Percentiles rank a stretch among this genome's conserved stretches.
These are phyloP conservation scores for Diaphora mendica DNA, from an alignment of 2,888 invertebrate genomes.

Conservation along the genomic window DNA sequence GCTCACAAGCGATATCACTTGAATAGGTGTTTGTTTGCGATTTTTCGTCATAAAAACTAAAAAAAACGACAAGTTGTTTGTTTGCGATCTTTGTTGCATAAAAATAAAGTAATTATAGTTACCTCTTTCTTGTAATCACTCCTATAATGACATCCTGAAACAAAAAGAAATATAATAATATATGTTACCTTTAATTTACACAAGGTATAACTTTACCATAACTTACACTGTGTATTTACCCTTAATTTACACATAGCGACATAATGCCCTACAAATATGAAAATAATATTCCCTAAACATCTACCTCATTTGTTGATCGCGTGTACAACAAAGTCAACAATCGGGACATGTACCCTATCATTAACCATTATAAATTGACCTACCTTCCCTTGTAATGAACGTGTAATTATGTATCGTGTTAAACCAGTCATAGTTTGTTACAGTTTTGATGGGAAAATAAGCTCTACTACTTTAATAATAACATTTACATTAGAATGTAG, in stretches of 20 bases:
- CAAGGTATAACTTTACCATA: slow-evolving; percentile 20
- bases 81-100: too few relatives aligned
- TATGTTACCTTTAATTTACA: slow-evolving; percentile 8
- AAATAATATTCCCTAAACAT: slow-evolving; percentile 30
- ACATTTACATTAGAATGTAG: slow-evolving; percentile 37
- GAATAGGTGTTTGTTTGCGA: too few relatives aligned
- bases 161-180: slow-evolving; percentile 35
- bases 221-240: slow-evolving; percentile 18
- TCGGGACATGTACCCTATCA: slow-evolving; percentile 55
- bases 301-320: slow-evolving; percentile 52
- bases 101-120: slow-evolving; percentile 2
- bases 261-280: slow-evolving; percentile 15
- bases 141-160: slow-evolving; percentile 51
- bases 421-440: slow-evolving; percentile 32
- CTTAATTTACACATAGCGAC: slow-evolving; percentile 20
- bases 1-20: too few relatives aligned
- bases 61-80: too few relatives aligned
- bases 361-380: slow-evolving; percentile 50
- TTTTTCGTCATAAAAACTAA: too few relatives aligned
- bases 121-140: slow-evolving; percentile 42
- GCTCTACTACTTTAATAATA: slow-evolving; percentile 39
- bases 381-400: slow-evolving; percentile 28
- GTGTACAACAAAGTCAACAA: slow-evolving; percentile 60
- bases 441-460: slow-evolving; percentile 47
- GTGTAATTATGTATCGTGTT: slow-evolving; percentile 40